Base-by-base conservation (phyloP, 2,113 vertebrate genomes). In the Ictalurus punctatus region DNA sequence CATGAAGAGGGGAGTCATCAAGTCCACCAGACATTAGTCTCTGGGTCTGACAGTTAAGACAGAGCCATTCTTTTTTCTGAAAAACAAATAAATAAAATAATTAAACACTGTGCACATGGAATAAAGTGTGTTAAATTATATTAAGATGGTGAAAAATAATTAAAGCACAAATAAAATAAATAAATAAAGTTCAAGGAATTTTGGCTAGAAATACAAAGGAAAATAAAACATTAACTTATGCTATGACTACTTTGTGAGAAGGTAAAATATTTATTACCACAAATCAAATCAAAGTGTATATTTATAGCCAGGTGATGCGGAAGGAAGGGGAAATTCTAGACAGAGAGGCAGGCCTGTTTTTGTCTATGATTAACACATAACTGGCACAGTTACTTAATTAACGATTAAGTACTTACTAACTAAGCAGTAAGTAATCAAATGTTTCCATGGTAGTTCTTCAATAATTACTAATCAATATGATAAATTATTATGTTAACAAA, bases 21-120 rank as follows among this genome's bases (percentile, higher is more conserved):
- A 99, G 95, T 90, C 95, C 96, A 93, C 98, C 98, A 30, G 98
- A 97, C 81, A 99, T 96, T 85, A 99, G 94, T 90, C 98, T 94
- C 93, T 98, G 97, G 14, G 98, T 99, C 96, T 99, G 98, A 96
- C 98, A 99, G 96, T 98, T 99, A 92, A 99, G 96, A 95, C 98
- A 99, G 58, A 99, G 95, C 98, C 98, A 99, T 92, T 99, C 98
- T 2, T 98, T 98, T 95, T 99, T 99, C 98, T 99, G 95, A 76
- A 95, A 94, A 93, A 80, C 95, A 27, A 80, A 93, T 37, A 61
- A 74, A 86, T n/a, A 84, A 37, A 67, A 10, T 34, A 63, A 74
- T 69, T 4, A 71, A 71, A n/a, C 40, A 56, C 25, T 87, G 16
- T 78, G 59, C n/a, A 65, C 4, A 52, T 48, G 4, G 6, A 44